phyloP scores from a whole-genome alignment of 2,113 vertebrate genomes.

The Dendropsophus ebraccatus region DNA sequence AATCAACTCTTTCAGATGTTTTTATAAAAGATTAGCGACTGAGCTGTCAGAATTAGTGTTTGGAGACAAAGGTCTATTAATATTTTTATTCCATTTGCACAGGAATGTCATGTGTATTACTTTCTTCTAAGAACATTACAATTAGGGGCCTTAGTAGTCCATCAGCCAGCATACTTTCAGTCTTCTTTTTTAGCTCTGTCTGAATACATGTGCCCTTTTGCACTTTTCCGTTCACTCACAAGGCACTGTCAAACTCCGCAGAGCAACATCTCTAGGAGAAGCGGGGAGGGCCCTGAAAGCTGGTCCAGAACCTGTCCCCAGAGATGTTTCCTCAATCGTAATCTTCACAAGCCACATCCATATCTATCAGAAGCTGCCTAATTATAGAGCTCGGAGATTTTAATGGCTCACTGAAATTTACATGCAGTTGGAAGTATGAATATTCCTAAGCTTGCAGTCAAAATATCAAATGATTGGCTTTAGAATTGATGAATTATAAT shows the following conservation, averaged over 20 bases:
- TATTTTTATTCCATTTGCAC: background rate
- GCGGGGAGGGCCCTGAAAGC: slow-evolving; percentile 65
- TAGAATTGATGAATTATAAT: slow-evolving; percentile 69
- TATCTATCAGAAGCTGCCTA: slow-evolving; percentile 78
- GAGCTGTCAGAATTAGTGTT: background rate
- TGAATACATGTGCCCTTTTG: background rate
- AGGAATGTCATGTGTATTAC: background rate
- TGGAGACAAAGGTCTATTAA: background rate
- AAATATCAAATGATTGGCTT: slow-evolving; percentile 73
- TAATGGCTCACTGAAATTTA: slow-evolving; percentile 81
- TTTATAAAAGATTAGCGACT: background rate
- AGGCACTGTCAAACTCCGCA: slow-evolving; percentile 43
- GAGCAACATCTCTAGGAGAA: slow-evolving; percentile 55
- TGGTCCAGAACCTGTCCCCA: slow-evolving; percentile 63
- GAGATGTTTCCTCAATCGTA: slow-evolving; percentile 64
- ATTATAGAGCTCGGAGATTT: slow-evolving; percentile 79
- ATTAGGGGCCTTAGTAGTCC: background rate
- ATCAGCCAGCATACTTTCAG: background rate
- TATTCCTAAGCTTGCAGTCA: slow-evolving; percentile 70
- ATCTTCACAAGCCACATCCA: slow-evolving; percentile 71
- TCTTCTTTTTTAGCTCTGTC: background rate
- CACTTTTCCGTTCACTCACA: slow-evolving; percentile 35
- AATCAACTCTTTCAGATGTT: too few relatives aligned
- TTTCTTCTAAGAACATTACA: background rate
- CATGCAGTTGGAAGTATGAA: slow-evolving; percentile 75